These are phyloP conservation scores for Mastacembelus armatus DNA, from an alignment of 2,797 vertebrate genomes.

Conservation along the genomic window DNA sequence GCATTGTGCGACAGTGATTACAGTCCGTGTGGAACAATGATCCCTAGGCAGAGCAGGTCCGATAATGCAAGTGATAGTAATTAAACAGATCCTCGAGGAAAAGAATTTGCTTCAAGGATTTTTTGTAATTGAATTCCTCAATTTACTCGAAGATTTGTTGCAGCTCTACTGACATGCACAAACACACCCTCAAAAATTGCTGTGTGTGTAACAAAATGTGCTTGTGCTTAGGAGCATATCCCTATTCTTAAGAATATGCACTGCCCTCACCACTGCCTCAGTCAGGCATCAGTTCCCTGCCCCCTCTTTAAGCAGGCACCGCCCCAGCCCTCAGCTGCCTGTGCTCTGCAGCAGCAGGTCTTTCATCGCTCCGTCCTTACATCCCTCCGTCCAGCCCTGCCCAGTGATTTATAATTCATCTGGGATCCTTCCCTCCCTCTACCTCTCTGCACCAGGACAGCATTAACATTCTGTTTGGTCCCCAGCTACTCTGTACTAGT, in stretches of 20 bases:
- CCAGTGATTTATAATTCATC: constrained; percentile 88
- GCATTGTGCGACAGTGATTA: too few species aligned
- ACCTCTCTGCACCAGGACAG: constrained; percentile 80
- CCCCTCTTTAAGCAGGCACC: constrained; percentile 73
- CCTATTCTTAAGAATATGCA: constrained; percentile 14
- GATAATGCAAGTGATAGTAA: too few species aligned
- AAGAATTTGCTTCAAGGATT: too few species aligned
- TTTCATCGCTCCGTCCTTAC: constrained; percentile 76
- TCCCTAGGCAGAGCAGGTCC: too few species aligned
- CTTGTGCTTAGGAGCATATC: too few species aligned
- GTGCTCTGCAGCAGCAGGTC: constrained; percentile 72
- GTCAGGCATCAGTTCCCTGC: constrained; percentile 66
- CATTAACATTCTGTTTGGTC: constrained; percentile 84
- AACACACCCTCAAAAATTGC: not conserved
- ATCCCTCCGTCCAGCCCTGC: constrained; percentile 79
- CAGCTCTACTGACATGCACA: constrained; percentile 5
- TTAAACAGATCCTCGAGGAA: too few species aligned
- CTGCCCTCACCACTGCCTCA: constrained; percentile 42
- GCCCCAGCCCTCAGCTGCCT: constrained; percentile 73
- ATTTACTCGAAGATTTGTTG: too few species aligned
- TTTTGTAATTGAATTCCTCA: too few species aligned
- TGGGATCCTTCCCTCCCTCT: constrained; percentile 80
- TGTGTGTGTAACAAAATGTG: too few species aligned
- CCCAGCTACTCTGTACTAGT: constrained; percentile 73
- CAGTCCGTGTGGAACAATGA: too few species aligned